Percentiles rank a stretch among this genome's conserved stretches.
Conservation (phyloP, 2,888 invertebrate genomes). For the Tigriopus californicus region DNA sequence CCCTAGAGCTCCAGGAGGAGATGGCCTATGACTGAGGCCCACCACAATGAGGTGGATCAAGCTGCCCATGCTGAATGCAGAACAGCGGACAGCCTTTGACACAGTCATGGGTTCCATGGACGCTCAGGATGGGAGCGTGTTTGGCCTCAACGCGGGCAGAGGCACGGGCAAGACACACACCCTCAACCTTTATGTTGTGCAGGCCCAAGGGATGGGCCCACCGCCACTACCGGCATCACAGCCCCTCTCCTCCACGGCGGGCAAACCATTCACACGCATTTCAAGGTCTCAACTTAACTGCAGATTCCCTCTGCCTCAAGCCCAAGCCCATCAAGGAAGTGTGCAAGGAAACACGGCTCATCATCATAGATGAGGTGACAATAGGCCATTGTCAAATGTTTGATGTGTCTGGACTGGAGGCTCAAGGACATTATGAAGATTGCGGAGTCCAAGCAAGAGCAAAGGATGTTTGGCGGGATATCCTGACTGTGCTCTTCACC, state of each 20-base stretch:
- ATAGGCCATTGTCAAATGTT: neutral
- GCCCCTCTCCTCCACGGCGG: neutral
- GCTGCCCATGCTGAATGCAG: neutral
- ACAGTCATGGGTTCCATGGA: neutral
- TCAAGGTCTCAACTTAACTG: neutral
- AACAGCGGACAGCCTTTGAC: neutral
- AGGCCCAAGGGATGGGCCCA: neutral
- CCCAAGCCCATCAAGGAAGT: neutral
- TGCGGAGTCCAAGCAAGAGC: too few relatives aligned
- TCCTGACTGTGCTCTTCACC: neutral
- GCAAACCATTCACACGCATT: neutral
- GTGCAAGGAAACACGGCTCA: neutral
- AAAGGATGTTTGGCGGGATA: constrained; percentile 5
- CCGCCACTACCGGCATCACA: neutral
- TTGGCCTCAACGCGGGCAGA: neutral
- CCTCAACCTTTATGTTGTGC: neutral
- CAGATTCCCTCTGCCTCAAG: neutral
- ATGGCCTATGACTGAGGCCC: too few relatives aligned
- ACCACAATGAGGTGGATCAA: too few relatives aligned
- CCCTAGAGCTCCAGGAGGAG: too few relatives aligned
- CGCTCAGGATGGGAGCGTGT: neutral
- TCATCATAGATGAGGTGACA: constrained; percentile 1
- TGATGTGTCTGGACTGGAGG: neutral
- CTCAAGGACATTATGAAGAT: neutral
- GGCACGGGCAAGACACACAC: neutral